These are phyloP conservation scores for Pipistrellus nathusii DNA, from an alignment of 2,797 vertebrate species.

Conservation along the genomic window DNA sequence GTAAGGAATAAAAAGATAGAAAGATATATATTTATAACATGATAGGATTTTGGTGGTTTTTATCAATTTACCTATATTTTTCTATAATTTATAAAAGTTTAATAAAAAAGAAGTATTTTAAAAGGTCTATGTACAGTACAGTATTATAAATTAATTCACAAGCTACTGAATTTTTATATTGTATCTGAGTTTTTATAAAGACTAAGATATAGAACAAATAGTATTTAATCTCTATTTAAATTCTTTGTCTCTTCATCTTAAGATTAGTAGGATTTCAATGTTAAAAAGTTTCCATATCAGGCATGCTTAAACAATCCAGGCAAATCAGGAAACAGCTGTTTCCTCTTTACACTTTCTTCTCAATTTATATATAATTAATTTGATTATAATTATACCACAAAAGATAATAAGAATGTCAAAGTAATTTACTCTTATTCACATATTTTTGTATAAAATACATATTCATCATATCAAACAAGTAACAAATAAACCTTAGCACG, in stretches of 20 bases:
- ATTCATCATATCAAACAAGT: too few relatives aligned
- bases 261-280: conserved; percentile 31
- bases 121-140: not conserved
- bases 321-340: conserved; percentile 68
- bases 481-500: too few relatives aligned
- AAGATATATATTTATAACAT: conserved; percentile 33
- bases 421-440: too few relatives aligned
- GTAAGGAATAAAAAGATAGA: conserved; percentile 14
- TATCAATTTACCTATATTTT: not conserved
- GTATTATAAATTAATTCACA: conserved; percentile 1
- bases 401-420: too few relatives aligned
- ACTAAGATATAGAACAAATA: conserved; percentile 43
- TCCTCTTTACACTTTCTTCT: conserved; percentile 30
- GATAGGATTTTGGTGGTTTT: not conserved
- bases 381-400: too few relatives aligned
- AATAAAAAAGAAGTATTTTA: not conserved
- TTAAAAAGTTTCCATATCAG: not conserved
- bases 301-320: conserved; percentile 35
- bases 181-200: conserved; percentile 53
- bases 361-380: not conserved
- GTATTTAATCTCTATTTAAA: conserved; percentile 50
- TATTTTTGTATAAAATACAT: too few relatives aligned
- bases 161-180: conserved; percentile 20
- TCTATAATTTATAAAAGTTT: not conserved
- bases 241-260: conserved; percentile 46